Evolutionary conservation across 2,113 vertebrate species (phyloP).

Genomic region (Dunckerocampus dactyliophorus): DNA sequence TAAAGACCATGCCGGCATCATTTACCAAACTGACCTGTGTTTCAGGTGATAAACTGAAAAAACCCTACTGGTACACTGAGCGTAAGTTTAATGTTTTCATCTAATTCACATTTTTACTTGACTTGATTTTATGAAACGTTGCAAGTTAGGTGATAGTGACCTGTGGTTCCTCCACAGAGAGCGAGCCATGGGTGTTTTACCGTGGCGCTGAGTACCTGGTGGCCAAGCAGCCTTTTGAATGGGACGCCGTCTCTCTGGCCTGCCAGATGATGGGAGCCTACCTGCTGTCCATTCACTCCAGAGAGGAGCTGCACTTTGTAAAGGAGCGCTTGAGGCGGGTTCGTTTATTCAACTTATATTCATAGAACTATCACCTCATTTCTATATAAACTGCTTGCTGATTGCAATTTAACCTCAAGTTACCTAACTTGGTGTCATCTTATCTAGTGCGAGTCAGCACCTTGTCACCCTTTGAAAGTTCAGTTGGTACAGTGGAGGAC

Average conservation of each 20-base stretch:
- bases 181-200: conserved; percentile 84
- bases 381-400: background rate
- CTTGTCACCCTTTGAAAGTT: conserved; percentile 51
- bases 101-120: background rate
- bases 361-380: background rate
- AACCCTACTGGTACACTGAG: conserved; percentile 82
- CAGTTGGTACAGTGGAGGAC: conserved; percentile 63
- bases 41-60: conserved; percentile 80
- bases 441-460: too few relatives aligned
- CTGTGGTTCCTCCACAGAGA: conserved; percentile 66
- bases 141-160: background rate
- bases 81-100: conserved; percentile 71
- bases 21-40: conserved; percentile 17
- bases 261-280: conserved; percentile 81
- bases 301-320: conserved; percentile 82
- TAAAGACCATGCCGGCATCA: background rate
- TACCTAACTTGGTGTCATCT: too few relatives aligned
- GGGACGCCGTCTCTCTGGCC: conserved; percentile 77
- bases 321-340: conserved; percentile 81
- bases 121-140: background rate
- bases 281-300: conserved; percentile 81
- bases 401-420: too few relatives aligned
- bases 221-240: conserved; percentile 68
- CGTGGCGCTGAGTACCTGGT: conserved; percentile 84
- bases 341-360: conserved; percentile 14